A percentile compares a stretch with the other conserved stretches of the same genome.
Evolutionary conservation across 2,113 vertebrate genomes (phyloP).

Genomic region (Rhodinocichla rosea): DNA sequence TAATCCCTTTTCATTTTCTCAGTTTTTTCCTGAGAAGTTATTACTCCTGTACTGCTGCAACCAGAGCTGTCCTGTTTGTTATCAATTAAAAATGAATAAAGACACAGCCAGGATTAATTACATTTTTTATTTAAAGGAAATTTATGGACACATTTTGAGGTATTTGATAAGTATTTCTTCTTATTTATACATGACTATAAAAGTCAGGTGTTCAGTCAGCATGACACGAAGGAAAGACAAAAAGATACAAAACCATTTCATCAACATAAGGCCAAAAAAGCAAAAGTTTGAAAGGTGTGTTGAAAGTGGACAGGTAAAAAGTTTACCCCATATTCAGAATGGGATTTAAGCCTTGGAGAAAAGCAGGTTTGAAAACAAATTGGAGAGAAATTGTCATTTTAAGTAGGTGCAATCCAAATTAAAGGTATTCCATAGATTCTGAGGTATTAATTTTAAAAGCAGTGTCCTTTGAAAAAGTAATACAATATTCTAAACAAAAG

Average conservation of each 20-base stretch:
- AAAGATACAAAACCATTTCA: neutral
- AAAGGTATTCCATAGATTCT: neutral
- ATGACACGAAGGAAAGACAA: neutral
- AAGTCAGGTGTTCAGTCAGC: neutral
- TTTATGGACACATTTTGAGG: conserved; percentile 8
- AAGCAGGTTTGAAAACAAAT: neutral
- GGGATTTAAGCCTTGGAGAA: neutral
- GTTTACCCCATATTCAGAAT: neutral
- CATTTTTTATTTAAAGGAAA: conserved; percentile 28
- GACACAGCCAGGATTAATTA: neutral
- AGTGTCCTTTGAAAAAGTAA: neutral
- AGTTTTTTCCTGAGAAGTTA: neutral
- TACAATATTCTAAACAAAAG: neutral
- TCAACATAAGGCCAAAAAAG: neutral
- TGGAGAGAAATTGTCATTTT: neutral
- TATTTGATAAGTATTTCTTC: conserved; percentile 2
- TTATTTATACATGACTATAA: neutral
- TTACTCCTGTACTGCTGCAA: neutral
- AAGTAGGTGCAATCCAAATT: neutral
- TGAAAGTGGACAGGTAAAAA: neutral
- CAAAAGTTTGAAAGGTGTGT: neutral
- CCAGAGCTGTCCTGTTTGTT: neutral
- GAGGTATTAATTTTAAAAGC: neutral
- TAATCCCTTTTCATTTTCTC: neutral
- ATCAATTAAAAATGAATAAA: neutral